Evolutionary conservation across 2,888 invertebrate genomes (phyloP).

Genomic region (Drosophila kambysellisi): DNA sequence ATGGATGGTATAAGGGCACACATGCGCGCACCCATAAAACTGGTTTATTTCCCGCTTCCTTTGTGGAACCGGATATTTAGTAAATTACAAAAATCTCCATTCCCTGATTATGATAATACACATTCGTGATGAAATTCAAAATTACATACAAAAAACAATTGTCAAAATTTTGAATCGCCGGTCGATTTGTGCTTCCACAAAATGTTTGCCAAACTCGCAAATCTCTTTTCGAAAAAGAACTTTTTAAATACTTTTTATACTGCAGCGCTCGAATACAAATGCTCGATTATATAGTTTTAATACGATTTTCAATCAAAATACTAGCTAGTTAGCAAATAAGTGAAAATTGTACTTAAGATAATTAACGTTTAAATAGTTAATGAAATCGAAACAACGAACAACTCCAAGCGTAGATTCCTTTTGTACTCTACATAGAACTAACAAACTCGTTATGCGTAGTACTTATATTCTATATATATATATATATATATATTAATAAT

Average conservation of each 20-base stretch:
- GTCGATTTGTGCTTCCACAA: constrained; percentile 69
- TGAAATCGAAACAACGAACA: constrained; percentile 46
- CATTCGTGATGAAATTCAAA: constrained; percentile 38
- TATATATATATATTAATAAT: constrained; percentile 20
- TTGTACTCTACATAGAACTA: constrained; percentile 33
- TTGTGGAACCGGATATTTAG: constrained; percentile 89
- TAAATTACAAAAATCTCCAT: constrained; percentile 6
- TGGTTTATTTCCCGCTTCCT: constrained; percentile 97
- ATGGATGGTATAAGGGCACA: constrained; percentile 98
- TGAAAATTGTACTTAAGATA: constrained; percentile 54
- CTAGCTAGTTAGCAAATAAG: constrained; percentile 27
- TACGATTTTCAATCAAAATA: constrained; percentile 66
- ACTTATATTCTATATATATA: constrained; percentile 40
- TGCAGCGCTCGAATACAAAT: constrained; percentile 48
- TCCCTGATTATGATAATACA: constrained; percentile 3
- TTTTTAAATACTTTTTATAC: constrained; percentile 33
- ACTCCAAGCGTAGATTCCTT: constrained; percentile 32
- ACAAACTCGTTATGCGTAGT: constrained; percentile 42
- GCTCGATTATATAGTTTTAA: constrained; percentile 57
- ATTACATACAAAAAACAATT: constrained; percentile 23
- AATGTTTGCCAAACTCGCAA: constrained; percentile 41
- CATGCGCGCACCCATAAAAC: constrained; percentile 95
- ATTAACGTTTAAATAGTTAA: constrained; percentile 35
- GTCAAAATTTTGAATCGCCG: constrained; percentile 63
- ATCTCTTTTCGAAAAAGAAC: constrained; percentile 60